Percentiles rank a stretch among this genome's conserved stretches.
Conservation (phyloP, 2,797 vertebrate genomes). For the Bradypus variegatus region DNA sequence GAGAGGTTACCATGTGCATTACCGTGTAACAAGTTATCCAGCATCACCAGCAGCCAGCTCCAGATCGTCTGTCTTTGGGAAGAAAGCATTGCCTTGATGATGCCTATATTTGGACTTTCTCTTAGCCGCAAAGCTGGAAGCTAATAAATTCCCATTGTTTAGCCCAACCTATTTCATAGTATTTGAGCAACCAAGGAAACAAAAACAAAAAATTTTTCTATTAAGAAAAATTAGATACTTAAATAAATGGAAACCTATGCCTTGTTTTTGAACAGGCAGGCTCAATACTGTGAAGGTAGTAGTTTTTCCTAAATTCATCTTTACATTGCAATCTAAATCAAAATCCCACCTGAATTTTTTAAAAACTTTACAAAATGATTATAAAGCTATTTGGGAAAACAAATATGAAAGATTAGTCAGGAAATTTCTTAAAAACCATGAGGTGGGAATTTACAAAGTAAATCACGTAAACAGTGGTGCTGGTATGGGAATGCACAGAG, state of each 20-base stretch:
- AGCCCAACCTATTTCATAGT: no score
- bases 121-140: no score
- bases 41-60: no score
- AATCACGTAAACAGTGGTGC: background rate
- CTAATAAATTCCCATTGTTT: no score
- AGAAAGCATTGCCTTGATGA: no score
- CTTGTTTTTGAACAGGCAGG: background rate
- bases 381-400: background rate
- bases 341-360: background rate
- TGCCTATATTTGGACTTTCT: no score
- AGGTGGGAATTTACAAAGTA: background rate
- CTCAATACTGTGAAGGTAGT: background rate
- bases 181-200: no score
- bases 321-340: background rate
- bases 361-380: slow-evolving; percentile 5
- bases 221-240: background rate
- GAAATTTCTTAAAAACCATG: background rate
- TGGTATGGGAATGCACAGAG: background rate
- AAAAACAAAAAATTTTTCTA: background rate
- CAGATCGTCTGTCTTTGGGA: no score
- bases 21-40: no score
- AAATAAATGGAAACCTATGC: background rate
- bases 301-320: background rate
- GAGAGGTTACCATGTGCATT: no score
- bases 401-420: background rate